Conservation (phyloP, 1,140 invertebrate genomes). For the Mycetomoellerius zeteki region DNA sequence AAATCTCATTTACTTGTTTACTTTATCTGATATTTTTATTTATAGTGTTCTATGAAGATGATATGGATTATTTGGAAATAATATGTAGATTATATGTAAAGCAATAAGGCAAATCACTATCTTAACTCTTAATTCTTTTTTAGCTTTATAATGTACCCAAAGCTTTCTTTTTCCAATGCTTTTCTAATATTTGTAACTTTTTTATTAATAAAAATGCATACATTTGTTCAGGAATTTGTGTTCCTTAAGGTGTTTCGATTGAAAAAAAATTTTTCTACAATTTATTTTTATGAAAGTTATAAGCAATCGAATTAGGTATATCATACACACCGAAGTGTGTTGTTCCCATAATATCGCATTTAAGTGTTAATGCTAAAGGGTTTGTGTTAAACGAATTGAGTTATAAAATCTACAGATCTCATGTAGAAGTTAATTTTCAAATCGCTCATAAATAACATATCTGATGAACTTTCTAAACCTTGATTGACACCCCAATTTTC, state of each 20-base stretch:
- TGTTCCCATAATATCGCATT: too few species aligned
- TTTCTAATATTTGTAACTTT: too few species aligned
- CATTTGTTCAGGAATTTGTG: too few species aligned
- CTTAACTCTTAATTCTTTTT: not conserved
- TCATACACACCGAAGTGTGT: too few species aligned
- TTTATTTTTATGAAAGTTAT: too few species aligned
- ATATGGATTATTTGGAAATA: not conserved
- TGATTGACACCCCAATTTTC: not conserved
- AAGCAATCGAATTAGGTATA: too few species aligned
- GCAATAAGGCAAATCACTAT: not conserved
- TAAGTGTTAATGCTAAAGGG: not conserved
- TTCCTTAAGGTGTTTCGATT: too few species aligned
- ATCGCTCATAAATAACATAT: not conserved
- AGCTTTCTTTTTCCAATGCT: too few species aligned
- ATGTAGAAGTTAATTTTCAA: not conserved
- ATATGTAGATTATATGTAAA: too few species aligned
- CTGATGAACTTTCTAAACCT: not conserved
- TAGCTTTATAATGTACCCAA: too few species aligned
- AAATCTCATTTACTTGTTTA: not conserved
- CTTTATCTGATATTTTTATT: not conserved
- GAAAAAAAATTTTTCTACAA: too few species aligned
- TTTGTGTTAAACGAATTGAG: not conserved
- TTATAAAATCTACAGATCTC: not conserved
- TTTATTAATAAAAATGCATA: too few species aligned
- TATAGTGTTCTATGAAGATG: not conserved